Evolutionary conservation across 2,888 invertebrate genomes (phyloP), one percentile per base, ranked within the genome.

Genomic region (Perdita meconis): DNA sequence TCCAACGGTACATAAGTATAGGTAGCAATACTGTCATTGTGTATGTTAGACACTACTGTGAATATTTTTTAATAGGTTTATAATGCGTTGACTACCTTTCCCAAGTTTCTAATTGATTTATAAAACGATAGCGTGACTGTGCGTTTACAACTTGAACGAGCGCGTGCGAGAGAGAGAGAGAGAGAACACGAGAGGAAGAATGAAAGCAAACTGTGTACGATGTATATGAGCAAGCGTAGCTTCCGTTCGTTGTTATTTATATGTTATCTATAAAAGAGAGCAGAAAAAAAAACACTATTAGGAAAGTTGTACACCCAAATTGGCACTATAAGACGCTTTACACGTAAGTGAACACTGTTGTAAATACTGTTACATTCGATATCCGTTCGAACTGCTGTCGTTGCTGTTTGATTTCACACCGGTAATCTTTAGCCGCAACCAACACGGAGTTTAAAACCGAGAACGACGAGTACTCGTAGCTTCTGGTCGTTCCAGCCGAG

Each of bases 51-150:
- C n/a, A n/a, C 87, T 80, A 90, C 86, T 91, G 89, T 90, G 89
- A 90, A 90, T 90, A 90, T 89, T 91, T 89, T 91, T 88, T 89
- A 89, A 90, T 90, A 91, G 90, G 82, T 91, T 90, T 91, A 90
- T 88, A 87, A 91, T 86, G 72, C 82, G 90, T 91, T 91, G 85
- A 82, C 80, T 81, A 81, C 75, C 84, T 86, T 73, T 85, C 85
- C 84, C 83, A 68, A 83, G 81, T 86, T 84, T 83, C 83, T 80
- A 78, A 80, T 88, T 88, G 79, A 88, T 85, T 89, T 85, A 61
- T 80, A 67, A 61, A 67, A 59, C 47, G 55, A 72, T 66, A 55
- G 26, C 0, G 19, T 56, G 69, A 65, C 40, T 60, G 65, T 70
- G 73, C 55, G 60, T 22, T 60, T 65, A 69, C 42, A 26, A 72